These are phyloP conservation scores for Cheilosia variabilis DNA, from an alignment of 2,888 invertebrate species.

Conservation along the genomic window DNA sequence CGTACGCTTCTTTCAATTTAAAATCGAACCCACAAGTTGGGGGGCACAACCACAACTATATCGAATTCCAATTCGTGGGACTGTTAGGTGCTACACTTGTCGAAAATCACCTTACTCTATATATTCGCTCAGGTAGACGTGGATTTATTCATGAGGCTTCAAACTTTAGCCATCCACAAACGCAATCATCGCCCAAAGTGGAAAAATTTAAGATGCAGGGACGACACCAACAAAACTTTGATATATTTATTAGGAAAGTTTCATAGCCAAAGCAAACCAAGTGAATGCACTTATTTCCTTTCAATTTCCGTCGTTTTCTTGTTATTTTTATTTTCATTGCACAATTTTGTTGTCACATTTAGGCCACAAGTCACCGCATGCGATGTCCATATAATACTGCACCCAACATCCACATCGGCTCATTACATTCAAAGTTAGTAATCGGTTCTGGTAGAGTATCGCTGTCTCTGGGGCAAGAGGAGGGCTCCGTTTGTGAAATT, in stretches of 20 bases:
- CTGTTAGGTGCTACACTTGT: no score
- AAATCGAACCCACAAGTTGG: no score
- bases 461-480: neutral
- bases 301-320: conserved; percentile 27
- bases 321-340: neutral
- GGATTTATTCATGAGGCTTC: conserved; percentile 27
- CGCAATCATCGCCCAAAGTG: conserved; percentile 2
- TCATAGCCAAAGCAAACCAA: conserved; percentile 41
- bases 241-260: conserved; percentile 54
- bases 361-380: neutral
- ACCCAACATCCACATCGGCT: neutral
- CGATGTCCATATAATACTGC: neutral
- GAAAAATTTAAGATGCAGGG: conserved; percentile 4
- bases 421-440: conserved; percentile 21
- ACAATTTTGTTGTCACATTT: conserved; percentile 15
- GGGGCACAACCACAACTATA: no score
- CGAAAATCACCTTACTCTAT: no score
- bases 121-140: neutral
- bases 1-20: no score
- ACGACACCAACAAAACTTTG: conserved; percentile 25
- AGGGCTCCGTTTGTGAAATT: neutral
- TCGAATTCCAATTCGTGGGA: no score
- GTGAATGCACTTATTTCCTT: conserved; percentile 61
- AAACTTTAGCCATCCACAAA: conserved; percentile 28
- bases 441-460: conserved; percentile 22